Conservation (phyloP, 1,140 invertebrate species). For the Reticulitermes speratus region DNA sequence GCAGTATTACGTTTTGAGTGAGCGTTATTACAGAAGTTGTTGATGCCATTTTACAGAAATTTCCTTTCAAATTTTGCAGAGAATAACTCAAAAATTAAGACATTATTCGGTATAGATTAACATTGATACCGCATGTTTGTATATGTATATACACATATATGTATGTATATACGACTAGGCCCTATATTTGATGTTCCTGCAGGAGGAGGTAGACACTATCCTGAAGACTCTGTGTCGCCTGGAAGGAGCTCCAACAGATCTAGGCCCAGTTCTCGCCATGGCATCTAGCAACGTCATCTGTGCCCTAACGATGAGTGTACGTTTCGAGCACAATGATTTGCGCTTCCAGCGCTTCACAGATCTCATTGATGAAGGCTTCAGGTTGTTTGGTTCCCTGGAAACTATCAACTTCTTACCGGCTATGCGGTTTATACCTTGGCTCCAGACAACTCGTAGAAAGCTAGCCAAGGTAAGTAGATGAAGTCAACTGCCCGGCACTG, state of each 20-base stretch:
- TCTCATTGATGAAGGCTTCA: conserved; percentile 86
- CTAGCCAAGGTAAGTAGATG: conserved; percentile 57
- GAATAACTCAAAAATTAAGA: too few species aligned
- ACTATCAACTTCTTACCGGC: conserved; percentile 67
- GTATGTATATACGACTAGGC: too few species aligned
- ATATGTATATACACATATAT: too few species aligned
- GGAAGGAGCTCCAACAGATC: conserved; percentile 63
- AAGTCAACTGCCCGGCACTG: neutral
- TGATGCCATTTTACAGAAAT: too few species aligned
- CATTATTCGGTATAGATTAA: too few species aligned
- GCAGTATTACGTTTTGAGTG: too few species aligned
- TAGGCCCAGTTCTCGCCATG: conserved; percentile 71
- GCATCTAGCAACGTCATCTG: conserved; percentile 91
- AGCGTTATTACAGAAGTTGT: too few species aligned
- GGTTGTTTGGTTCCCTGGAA: conserved; percentile 69
- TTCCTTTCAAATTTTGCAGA: too few species aligned
- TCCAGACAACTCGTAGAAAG: conserved; percentile 69
- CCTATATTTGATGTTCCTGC: conserved; percentile 36
- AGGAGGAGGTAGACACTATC: conserved; percentile 77
- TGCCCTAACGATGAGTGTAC: conserved; percentile 82
- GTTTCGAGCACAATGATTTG: conserved; percentile 74
- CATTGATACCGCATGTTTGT: too few species aligned
- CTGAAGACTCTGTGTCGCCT: conserved; percentile 60
- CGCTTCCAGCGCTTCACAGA: conserved; percentile 76
- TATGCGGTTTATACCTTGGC: conserved; percentile 71